Base-by-base conservation (phyloP, 1,140 invertebrate genomes). In the Eurytemora carolleeae region DNA sequence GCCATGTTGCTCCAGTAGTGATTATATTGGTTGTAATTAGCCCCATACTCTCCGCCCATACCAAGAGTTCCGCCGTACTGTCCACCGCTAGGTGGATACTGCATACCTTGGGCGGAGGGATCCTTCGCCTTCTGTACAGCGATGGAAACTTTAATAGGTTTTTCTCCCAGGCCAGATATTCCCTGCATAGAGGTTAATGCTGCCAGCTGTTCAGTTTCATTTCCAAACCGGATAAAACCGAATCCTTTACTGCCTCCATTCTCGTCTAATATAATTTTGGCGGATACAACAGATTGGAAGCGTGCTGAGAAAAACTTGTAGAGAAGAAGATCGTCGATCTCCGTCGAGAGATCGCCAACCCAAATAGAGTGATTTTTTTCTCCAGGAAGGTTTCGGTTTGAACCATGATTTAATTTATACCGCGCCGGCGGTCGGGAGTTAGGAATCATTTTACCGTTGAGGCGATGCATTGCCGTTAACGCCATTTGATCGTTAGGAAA, bases 401-500 rank as follows among this genome's bases (percentile, higher is more conserved):
- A 82, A 64, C 68, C 72, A 67, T 87, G 87, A 70, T 94, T 94
- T 52, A 95, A 74, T 62, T 88, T 82, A 71, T 93, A 94, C 60
- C 86, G 74, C 7, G 87, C 82, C 21, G 57, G 16, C 64, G 87
- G 87, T 70, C 76, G 78, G 61, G 80, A 82, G 65, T 81, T 80
- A 23, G 92, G 91, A 64, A 97, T 92, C 2, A 86, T 81, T 77
- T 95, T 95, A 20, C 90, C 91, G 77, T 94, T 96, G n/a, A 95
- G 75, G 74, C 91, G 91, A 69, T 94, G 87, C 84, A 95, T 89
- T 3, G 87, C 86, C 73, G 88, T 86, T 59, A 92, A 81, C 1
- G 91, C 88, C 72, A 84, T 83, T 71, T 92, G 87, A 70, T 91
- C 87, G 64, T 86, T 88, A 68, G 82, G 80, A 75, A 97, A 95